These are phyloP conservation scores for Xestia rhomboidea DNA, from an alignment of 2,888 invertebrate genomes.

Conservation along the genomic window DNA sequence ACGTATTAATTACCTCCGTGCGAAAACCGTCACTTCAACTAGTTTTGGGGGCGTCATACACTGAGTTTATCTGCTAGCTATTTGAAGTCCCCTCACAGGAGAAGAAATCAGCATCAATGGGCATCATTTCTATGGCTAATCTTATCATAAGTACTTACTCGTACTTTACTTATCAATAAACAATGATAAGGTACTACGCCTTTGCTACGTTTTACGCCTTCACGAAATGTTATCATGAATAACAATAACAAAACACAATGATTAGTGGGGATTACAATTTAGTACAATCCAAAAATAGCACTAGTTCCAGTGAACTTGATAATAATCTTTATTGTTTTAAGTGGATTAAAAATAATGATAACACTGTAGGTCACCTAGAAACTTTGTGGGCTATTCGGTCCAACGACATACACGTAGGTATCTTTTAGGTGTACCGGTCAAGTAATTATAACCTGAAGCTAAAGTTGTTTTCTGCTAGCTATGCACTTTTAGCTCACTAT, in stretches of 20 bases:
- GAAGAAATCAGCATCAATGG: background rate
- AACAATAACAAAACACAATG: slow-evolving; percentile 15
- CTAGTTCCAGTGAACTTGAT: slow-evolving; percentile 26
- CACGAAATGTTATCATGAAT: slow-evolving; percentile 12
- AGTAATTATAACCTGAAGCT: slow-evolving; percentile 20
- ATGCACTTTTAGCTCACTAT: background rate
- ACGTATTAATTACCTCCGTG: background rate
- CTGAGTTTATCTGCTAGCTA: background rate
- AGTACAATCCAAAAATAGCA: background rate
- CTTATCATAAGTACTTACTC: slow-evolving; percentile 1
- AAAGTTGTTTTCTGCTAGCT: slow-evolving; percentile 14
- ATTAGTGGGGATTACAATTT: slow-evolving; percentile 14
- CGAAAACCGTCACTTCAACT: no score
- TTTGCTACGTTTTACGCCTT: background rate
- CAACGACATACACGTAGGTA: background rate
- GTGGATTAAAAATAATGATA: slow-evolving; percentile 23
- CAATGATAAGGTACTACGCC: slow-evolving; percentile 1
- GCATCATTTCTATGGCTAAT: background rate
- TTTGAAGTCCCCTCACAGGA: background rate
- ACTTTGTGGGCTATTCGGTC: background rate
- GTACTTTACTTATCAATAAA: background rate
- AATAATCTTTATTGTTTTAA: background rate
- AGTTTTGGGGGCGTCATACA: background rate
- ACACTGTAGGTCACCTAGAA: slow-evolving; percentile 17
- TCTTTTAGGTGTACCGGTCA: slow-evolving; percentile 18